Percentiles rank a stretch among this genome's conserved stretches.
phyloP scores from a whole-genome alignment of 2,113 vertebrate species.

The Erythrocercus mccallii region DNA sequence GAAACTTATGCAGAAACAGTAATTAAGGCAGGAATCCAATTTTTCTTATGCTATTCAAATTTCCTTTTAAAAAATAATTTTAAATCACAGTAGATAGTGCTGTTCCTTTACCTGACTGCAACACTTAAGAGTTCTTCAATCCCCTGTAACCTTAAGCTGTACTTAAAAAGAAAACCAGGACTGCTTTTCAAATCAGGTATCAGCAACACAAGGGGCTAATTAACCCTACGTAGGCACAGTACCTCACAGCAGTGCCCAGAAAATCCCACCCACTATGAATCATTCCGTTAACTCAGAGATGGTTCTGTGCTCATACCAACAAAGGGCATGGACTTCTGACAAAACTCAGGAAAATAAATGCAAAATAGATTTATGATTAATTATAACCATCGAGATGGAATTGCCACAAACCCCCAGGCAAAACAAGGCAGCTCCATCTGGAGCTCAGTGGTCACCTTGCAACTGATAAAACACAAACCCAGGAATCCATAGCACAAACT shows the following conservation, averaged over 20 bases:
- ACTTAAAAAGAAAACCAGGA: neutral
- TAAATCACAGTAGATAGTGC: neutral
- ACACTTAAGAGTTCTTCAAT: neutral
- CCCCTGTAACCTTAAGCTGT: neutral
- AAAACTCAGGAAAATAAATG: neutral
- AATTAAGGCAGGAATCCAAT: neutral
- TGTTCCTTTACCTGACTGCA: neutral
- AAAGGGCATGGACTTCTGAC: neutral
- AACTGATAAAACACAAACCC: neutral
- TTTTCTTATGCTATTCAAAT: neutral
- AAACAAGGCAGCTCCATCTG: neutral
- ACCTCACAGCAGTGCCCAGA: neutral
- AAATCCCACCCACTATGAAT: neutral
- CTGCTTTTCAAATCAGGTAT: neutral
- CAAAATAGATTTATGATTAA: neutral
- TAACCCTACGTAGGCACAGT: neutral
- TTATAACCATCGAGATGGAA: neutral
- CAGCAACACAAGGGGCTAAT: neutral
- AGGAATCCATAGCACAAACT: neutral
- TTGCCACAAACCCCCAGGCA: neutral
- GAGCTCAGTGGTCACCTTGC: neutral
- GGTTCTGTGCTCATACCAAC: neutral
- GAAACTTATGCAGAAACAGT: neutral
- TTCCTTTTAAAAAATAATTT: neutral
- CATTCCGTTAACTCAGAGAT: neutral